Evolutionary conservation across 2,888 invertebrate genomes (phyloP).

Genomic region (Lymantria dispar): DNA sequence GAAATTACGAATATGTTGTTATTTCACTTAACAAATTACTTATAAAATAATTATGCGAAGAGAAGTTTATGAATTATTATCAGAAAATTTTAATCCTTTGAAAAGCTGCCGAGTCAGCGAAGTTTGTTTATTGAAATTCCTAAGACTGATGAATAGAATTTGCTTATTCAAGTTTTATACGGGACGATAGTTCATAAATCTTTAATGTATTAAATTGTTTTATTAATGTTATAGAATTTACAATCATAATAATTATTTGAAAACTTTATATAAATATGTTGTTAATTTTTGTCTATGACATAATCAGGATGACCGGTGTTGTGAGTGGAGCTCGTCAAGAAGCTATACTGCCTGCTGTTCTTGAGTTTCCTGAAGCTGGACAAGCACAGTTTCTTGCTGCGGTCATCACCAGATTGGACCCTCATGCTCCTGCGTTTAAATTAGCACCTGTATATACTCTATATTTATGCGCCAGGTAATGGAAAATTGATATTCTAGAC

Average conservation of each 20-base stretch:
- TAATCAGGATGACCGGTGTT: constrained; percentile 48
- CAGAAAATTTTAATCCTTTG: constrained; percentile 15
- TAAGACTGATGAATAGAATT: constrained; percentile 9
- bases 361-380: constrained; percentile 97
- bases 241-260: too few relatives aligned
- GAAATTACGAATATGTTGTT: too few relatives aligned
- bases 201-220: not conserved
- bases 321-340: constrained; percentile 83
- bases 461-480: constrained; percentile 93
- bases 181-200: constrained; percentile 11
- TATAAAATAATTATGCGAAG: not conserved
- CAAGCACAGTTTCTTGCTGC: constrained; percentile 96
- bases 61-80: constrained; percentile 6
- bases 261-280: not conserved
- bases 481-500: not conserved
- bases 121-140: constrained; percentile 14
- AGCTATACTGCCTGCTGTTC: constrained; percentile 95
- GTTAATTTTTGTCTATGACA: not conserved
- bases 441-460: constrained; percentile 98
- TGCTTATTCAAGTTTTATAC: constrained; percentile 17
- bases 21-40: not conserved
- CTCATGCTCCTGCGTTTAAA: constrained; percentile 95
- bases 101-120: constrained; percentile 5
- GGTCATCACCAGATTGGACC: constrained; percentile 94
- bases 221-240: not conserved